Base-by-base conservation (phyloP, 1,140 invertebrate genomes). In the Tribolium madens region DNA sequence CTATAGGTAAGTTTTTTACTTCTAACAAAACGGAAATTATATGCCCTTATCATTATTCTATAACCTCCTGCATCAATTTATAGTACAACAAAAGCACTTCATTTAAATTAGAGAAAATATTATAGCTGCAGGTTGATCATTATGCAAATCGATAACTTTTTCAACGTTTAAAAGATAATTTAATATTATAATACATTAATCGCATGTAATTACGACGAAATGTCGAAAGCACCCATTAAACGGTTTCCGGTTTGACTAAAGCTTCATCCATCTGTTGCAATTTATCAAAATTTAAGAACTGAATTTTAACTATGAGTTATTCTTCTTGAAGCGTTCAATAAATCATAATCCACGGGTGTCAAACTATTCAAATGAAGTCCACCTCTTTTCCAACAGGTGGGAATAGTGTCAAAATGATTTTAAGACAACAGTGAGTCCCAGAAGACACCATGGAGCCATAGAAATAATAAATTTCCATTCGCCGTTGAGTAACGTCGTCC, bases 331-430 rank as follows among this genome's bases (percentile, higher is more conserved):
- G 6, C 15, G 18, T 71, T 5, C 18, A 48, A 71, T 46, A 71
- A 47, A 46, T 42, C 47, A 69, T 69, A 69, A 69, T 71, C 47
- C n/a, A 26, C 17, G 47, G 17, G 47, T 71, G 17, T 48, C 17
- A 48, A 71, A 46, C 15, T 3, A 71, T 57, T 57, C 18, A 57
- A 57, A 57, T 57, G 17, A 57, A 26, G 12, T 64, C 18, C 57
- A 64, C 17, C 52, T 57, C 52, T 57, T 26, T 52, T 71, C 68
- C 74, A 79, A 79, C 78, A 79, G 74, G 78, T 79, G 78, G 74
- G 77, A 71, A 78, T 75, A 72, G 75, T 75, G 73, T 71, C 69
- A 33, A 78, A 78, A 78, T 15, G 12, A 42, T 57, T 57, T 18
- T 10, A 18, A 57, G 17, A 57, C 52, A 17, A 17, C 52, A 57